Evolutionary conservation across 2,113 vertebrate species (phyloP), one percentile per base, ranked within the genome.

Genomic region (Actenoides hombroni): DNA sequence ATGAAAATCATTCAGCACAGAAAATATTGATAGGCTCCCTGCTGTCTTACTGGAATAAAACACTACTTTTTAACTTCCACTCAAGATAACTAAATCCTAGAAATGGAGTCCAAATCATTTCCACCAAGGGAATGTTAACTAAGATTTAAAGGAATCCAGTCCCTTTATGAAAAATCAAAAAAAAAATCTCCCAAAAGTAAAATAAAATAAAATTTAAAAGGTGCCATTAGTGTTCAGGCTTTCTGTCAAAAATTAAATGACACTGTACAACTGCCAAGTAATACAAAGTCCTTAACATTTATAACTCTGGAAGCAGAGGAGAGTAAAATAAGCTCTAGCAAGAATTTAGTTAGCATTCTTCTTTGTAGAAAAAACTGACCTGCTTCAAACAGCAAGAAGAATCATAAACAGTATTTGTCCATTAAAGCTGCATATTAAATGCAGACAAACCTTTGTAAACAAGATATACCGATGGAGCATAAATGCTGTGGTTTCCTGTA

Each of bases 361-460:
- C 87, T 83, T 89, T 69, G 71, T 31, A 86, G 33, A 73, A 91
- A 95, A 94, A 95, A 29, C 23, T 87, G 90, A 56, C 51, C 74
- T 91, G 29, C 63, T 94, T 94, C 69, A 85, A 96, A 92, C 15
- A 94, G 46, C 6, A 67, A 39, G 19, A 91, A 59, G n/a, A 87
- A 78, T 46, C 51, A 23, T 92, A 94, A 87, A 61, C 29, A 82
- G 54, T 77, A 94, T 96, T 88, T 90, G 31, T 82, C 40, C 94
- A 96, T 88, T 95, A 83, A 96, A 76, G 28, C 17, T 83, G 65
- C 25, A 75, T 91, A 90, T 86, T 92, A 96, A 96, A 91, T 93
- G 21, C 68, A 90, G 80, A 80, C 57, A 95, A 94, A 25, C 39
- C 88, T 87, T 59, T 73, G 67, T 97, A 96, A 97, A 94, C 42